Evolutionary conservation across 2,113 vertebrate species (phyloP).

Genomic region (Ceratotherium simum): DNA sequence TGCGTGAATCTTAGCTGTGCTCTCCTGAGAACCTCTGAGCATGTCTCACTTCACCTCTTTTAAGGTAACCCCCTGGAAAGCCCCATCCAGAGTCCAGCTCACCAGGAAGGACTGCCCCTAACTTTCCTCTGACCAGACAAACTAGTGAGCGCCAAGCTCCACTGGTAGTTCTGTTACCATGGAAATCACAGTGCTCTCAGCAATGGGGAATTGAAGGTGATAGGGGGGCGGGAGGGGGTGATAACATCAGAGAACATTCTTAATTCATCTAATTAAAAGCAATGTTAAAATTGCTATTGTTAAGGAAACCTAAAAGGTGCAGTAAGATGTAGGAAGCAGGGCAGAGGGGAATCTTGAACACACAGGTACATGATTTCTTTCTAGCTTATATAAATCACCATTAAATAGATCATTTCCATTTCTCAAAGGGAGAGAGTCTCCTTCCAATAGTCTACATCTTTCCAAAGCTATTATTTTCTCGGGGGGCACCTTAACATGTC

Average conservation of each 20-base stretch:
- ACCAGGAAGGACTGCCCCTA: not conserved
- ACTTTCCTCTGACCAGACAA: slow-evolving; percentile 59
- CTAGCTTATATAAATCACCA: slow-evolving; percentile 46
- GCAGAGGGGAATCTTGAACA: slow-evolving; percentile 55
- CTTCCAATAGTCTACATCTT: not conserved
- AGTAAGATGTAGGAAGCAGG: slow-evolving; percentile 58
- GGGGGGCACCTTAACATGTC: not conserved
- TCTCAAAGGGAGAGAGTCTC: slow-evolving; percentile 27
- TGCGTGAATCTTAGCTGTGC: not conserved
- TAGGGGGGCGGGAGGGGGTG: slow-evolving; percentile 70
- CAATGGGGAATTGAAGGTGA: slow-evolving; percentile 78
- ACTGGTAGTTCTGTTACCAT: slow-evolving; percentile 78
- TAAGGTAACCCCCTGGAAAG: not conserved
- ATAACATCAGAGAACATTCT: slow-evolving; percentile 75
- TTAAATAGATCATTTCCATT: not conserved
- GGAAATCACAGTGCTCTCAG: slow-evolving; percentile 78
- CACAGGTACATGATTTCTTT: not conserved
- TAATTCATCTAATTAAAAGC: slow-evolving; percentile 82
- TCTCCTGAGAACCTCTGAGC: not conserved
- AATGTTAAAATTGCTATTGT: slow-evolving; percentile 77
- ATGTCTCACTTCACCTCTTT: not conserved
- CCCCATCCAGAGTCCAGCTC: not conserved
- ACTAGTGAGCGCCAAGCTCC: slow-evolving; percentile 9
- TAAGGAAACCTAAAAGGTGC: slow-evolving; percentile 72
- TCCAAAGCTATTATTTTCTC: not conserved